phyloP scores from a whole-genome alignment of 2,888 invertebrate species.

The Plagodis dolabraria region DNA sequence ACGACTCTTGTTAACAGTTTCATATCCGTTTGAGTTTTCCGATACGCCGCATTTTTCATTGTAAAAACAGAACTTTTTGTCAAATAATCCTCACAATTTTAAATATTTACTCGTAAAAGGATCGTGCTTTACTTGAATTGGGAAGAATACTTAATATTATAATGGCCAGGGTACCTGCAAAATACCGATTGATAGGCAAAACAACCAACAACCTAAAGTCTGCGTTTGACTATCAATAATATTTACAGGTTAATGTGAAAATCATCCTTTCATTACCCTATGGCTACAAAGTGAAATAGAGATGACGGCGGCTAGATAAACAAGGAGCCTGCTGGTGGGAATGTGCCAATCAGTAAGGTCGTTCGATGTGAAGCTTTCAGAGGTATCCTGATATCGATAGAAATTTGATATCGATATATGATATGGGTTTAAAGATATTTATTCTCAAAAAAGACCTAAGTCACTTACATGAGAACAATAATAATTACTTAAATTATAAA shows the following conservation, averaged over 20 bases:
- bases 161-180: constrained; percentile 6
- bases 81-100: constrained; percentile 28
- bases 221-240: constrained; percentile 32
- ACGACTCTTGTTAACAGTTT: constrained; percentile 28
- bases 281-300: constrained; percentile 36
- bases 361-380: no score
- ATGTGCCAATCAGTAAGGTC: constrained; percentile 14
- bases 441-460: no score
- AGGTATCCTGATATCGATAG: no score
- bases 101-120: constrained; percentile 23
- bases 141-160: constrained; percentile 14
- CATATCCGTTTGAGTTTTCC: constrained; percentile 23
- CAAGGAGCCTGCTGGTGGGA: constrained; percentile 27
- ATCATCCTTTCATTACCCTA: constrained; percentile 49
- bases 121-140: constrained; percentile 20
- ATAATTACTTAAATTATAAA: no score
- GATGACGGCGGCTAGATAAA: constrained; percentile 23
- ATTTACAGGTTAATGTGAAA: constrained; percentile 51
- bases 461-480: no score
- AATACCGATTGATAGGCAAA: constrained; percentile 27
- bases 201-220: constrained; percentile 40
- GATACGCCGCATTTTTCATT: background rate
- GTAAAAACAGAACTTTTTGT: constrained; percentile 4
- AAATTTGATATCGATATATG: no score
- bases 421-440: no score